Conservation (phyloP, 2,888 invertebrate genomes). For the Aspidiotus destructor region DNA sequence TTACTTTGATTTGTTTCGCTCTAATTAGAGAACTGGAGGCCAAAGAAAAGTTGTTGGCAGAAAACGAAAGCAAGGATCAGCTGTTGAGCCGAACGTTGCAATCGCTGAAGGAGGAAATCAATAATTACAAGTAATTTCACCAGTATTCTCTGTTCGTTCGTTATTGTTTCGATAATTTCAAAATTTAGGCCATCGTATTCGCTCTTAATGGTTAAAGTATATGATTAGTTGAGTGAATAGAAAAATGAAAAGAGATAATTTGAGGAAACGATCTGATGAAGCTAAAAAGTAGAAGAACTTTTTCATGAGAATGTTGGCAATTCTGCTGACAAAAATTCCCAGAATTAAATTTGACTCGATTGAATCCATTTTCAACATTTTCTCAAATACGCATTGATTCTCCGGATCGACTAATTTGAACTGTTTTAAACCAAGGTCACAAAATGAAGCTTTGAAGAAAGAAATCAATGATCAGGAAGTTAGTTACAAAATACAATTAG, state of each 20-base stretch:
- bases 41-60: slow-evolving; percentile 66
- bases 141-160: slow-evolving; percentile 1
- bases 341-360: too few species aligned
- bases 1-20: background rate
- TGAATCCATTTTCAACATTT: too few species aligned
- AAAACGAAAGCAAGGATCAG: slow-evolving; percentile 70
- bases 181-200: too few species aligned
- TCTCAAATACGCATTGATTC: too few species aligned
- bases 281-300: too few species aligned
- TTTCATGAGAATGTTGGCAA: too few species aligned
- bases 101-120: slow-evolving; percentile 66
- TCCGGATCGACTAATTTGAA: slow-evolving; percentile 6
- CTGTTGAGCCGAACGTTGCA: slow-evolving; percentile 70
- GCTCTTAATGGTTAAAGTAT: too few species aligned
- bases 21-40: slow-evolving; percentile 51
- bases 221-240: too few species aligned
- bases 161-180: too few species aligned
- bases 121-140: slow-evolving; percentile 59
- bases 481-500: slow-evolving; percentile 57
- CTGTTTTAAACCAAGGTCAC: slow-evolving; percentile 49
- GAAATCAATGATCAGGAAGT: slow-evolving; percentile 81
- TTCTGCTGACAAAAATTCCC: too few species aligned
- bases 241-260: too few species aligned
- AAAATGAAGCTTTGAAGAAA: slow-evolving; percentile 61
- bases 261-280: too few species aligned